Evolutionary conservation across 37 sponge, comb jelly and placozoan genomes (phyloP).

Genomic region (Aplysina aerophoba): DNA sequence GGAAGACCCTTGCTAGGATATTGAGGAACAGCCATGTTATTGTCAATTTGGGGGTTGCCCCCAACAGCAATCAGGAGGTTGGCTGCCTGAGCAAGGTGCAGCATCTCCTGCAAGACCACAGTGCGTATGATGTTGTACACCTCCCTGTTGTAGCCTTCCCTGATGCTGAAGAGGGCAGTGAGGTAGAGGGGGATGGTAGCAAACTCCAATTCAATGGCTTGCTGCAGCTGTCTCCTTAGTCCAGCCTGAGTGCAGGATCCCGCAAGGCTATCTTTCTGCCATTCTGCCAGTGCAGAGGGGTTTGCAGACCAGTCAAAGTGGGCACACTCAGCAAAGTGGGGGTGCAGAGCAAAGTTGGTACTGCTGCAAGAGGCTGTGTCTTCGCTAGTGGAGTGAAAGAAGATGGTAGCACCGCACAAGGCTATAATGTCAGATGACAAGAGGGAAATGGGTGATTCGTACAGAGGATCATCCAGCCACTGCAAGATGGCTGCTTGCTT

Average conservation of each 20-base stretch:
- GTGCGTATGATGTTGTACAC: constrained; percentile 29
- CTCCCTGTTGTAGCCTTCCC: constrained; percentile 45
- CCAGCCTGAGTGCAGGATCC: background rate
- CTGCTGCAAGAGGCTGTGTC: background rate
- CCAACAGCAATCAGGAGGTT: constrained; percentile 61
- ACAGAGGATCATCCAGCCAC: constrained; percentile 37
- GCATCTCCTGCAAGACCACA: constrained; percentile 66
- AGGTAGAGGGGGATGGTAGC: constrained; percentile 61
- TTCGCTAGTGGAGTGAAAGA: too few species aligned
- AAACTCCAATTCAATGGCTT: constrained; percentile 54
- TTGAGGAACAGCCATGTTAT: background rate
- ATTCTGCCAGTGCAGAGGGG: background rate
- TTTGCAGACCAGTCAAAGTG: too few species aligned
- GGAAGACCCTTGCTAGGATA: constrained; percentile 47
- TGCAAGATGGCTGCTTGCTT: constrained; percentile 41
- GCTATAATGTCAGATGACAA: too few species aligned
- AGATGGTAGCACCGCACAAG: too few species aligned
- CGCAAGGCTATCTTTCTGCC: background rate
- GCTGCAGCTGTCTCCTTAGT: constrained; percentile 44
- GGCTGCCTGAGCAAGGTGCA: constrained; percentile 59
- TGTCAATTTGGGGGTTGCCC: constrained; percentile 41
- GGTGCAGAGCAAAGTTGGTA: background rate
- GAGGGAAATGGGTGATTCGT: too few species aligned
- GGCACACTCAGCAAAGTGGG: too few species aligned
- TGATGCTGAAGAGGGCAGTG: constrained; percentile 59